phyloP scores from a whole-genome alignment of 2,113 vertebrate species.

The Piprites chloris region DNA sequence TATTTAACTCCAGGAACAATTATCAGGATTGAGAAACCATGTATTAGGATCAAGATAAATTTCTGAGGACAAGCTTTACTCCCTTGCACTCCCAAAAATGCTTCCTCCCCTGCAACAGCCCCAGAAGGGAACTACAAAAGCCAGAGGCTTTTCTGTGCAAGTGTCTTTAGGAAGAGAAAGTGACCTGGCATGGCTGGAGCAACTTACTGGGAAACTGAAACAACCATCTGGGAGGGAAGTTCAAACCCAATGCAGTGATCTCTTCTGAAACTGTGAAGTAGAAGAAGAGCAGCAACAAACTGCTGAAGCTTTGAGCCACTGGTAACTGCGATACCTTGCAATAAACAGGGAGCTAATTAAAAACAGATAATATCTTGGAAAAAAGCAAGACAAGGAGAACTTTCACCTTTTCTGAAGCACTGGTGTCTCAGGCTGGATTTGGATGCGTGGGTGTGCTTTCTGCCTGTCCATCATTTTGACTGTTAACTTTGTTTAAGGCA shows the following conservation, averaged over 20 bases:
- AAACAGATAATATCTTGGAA: not conserved
- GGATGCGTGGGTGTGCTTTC: not conserved
- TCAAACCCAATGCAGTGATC: not conserved
- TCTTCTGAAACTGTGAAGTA: conserved; percentile 4
- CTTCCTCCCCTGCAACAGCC: not conserved
- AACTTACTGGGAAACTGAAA: not conserved
- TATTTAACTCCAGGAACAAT: not conserved
- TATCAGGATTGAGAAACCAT: not conserved
- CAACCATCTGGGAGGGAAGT: conserved; percentile 33
- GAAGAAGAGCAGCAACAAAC: not conserved
- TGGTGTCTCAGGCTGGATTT: not conserved
- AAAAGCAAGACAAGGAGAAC: not conserved
- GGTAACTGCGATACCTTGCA: not conserved
- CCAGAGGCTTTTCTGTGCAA: not conserved
- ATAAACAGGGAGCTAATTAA: not conserved
- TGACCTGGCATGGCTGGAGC: not conserved
- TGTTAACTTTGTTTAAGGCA: not conserved
- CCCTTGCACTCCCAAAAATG: fast-evolving
- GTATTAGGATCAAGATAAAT: not conserved
- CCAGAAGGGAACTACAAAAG: not conserved
- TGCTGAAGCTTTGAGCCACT: not conserved
- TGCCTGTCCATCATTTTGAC: not conserved
- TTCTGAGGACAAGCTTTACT: not conserved
- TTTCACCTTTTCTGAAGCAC: not conserved
- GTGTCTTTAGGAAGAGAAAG: conserved; percentile 48